Base-by-base conservation (phyloP, 2,113 vertebrate species). In the Galemys pyrenaicus region DNA sequence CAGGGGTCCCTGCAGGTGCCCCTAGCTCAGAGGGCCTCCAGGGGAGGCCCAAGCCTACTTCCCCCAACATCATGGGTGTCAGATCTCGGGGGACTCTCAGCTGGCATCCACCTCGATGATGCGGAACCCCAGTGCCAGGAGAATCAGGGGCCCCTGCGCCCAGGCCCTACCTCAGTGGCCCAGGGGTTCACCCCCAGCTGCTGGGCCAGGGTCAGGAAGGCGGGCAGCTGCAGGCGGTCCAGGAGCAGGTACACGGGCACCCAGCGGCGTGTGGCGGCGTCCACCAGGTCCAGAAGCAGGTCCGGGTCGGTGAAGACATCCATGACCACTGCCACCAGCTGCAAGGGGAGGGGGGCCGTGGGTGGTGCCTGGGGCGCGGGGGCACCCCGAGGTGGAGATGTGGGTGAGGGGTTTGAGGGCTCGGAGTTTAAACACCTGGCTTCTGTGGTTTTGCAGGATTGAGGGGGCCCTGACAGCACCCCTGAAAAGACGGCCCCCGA, bases 301-400 rank as follows among this genome's bases (percentile, higher is more conserved):
- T 98, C 96, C 20, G 97, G 97, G 81, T 99, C 99, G 7, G 99
- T 99, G 96, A 99, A 95, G 92, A 97, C 78, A 32, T 99, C 99
- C 78, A 98, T 99, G 90, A 98, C 99, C 3, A 99, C 96, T 3
- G 99, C 99, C 39, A 99, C 98, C 37, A 99, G 97, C 99, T 99
- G 97, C 35, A 46, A 58, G 44, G 8, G 41, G 22, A 73, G 44
- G 28, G 9, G 20, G 30, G 49, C 2, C 64, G 28, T 62, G 75
- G 49, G 13, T 3, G 9, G 44, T 15, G 30, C 20, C 67, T 49
- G 35, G 58, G 3, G 20, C 1, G 12, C 0, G 2, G 46, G 30
- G 16, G 44, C 26, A 35, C 28, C 30, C 26, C 7, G 24, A 28
- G 22, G 44, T 41, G 8, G 65, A 17, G 64, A 17, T 49, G 9